A percentile compares a stretch with the other conserved stretches of the same genome.
Evolutionary conservation across 2,113 vertebrate genomes (phyloP).

Genomic region (Misgurnus anguillicaudatus): DNA sequence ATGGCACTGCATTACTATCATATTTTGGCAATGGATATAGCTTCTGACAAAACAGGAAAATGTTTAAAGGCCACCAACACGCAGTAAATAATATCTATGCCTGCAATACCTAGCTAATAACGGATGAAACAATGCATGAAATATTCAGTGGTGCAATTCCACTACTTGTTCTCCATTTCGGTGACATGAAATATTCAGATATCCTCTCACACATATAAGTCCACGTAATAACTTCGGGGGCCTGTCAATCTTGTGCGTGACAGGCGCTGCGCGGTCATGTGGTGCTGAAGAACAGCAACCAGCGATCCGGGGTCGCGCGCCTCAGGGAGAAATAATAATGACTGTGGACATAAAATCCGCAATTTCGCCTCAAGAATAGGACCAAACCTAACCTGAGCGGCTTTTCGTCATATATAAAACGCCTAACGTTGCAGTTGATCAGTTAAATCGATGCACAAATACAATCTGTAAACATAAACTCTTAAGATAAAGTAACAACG

Average conservation of each 20-base stretch:
- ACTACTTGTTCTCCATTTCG: conserved; percentile 54
- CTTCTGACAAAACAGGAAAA: conserved; percentile 7
- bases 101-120: not conserved
- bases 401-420: not conserved
- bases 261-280: conserved; percentile 55
- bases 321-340: conserved; percentile 5
- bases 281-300: conserved; percentile 72
- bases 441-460: not conserved
- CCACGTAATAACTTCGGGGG: conserved; percentile 68
- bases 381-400: not conserved
- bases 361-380: not conserved
- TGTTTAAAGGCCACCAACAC: not conserved
- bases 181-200: conserved; percentile 65
- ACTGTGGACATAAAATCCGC: conserved; percentile 13
- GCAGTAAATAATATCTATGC: not conserved
- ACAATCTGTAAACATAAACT: not conserved
- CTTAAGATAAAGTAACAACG: too few species aligned
- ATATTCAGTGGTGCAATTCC: conserved; percentile 33
- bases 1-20: not conserved
- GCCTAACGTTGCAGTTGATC: too few species aligned
- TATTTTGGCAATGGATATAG: not conserved
- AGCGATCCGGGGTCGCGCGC: conserved; percentile 52
- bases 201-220: conserved; percentile 64
- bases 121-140: not conserved
- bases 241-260: conserved; percentile 61